phyloP scores from a whole-genome alignment of 1,140 invertebrate species.

The Adelges cooleyi region DNA sequence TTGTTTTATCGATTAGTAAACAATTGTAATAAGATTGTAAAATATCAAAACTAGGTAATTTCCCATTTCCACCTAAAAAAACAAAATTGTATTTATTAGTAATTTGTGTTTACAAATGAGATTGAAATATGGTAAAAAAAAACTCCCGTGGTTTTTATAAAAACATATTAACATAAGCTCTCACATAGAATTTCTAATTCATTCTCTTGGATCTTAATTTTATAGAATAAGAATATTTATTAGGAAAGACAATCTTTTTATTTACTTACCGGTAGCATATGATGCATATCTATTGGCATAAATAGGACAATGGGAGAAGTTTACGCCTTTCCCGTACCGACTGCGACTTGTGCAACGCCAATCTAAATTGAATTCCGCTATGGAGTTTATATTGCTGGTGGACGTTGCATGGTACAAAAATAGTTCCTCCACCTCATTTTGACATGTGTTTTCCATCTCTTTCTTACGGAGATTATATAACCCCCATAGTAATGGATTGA shows the following conservation, averaged over 20 bases:
- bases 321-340: constrained; percentile 6
- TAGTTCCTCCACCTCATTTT: neutral
- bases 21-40: no score
- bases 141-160: no score
- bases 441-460: neutral
- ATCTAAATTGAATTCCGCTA: neutral
- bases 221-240: no score
- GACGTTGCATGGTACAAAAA: constrained; percentile 8
- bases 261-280: neutral
- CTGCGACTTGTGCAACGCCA: constrained; percentile 10
- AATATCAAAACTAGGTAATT: no score
- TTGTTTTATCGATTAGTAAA: no score
- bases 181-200: no score
- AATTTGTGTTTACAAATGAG: no score
- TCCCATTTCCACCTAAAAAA: no score
- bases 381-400: constrained; percentile 6
- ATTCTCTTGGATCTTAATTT: no score
- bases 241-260: neutral
- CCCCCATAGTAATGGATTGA: neutral
- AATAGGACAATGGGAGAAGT: constrained; percentile 7
- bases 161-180: no score
- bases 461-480: neutral
- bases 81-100: no score
- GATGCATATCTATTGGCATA: constrained; percentile 14
- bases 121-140: no score